phyloP scores from a whole-genome alignment of 2,113 vertebrate species.

The Falco punctatus region DNA sequence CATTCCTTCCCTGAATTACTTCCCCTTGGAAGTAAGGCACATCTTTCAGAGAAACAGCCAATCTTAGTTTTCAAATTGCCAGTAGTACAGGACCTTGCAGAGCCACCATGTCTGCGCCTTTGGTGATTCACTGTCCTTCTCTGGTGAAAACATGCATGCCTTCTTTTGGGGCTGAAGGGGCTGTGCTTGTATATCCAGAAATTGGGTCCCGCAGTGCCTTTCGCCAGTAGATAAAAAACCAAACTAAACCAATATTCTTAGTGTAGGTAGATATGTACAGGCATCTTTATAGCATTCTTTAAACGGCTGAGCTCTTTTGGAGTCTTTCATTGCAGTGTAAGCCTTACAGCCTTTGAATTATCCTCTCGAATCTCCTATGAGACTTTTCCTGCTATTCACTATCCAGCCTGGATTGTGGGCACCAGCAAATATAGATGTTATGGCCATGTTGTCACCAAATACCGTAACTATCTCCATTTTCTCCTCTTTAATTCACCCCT shows the following conservation, averaged over 20 bases:
- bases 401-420: background rate
- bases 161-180: background rate
- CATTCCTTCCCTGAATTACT: background rate
- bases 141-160: background rate
- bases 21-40: conserved; percentile 4
- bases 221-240: background rate
- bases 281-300: background rate
- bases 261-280: background rate
- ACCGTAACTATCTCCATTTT: background rate
- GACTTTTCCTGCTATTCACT: background rate
- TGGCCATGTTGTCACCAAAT: background rate
- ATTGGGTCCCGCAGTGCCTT: background rate
- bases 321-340: background rate
- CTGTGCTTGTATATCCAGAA: background rate
- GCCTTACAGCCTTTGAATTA: background rate
- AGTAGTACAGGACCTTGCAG: background rate
- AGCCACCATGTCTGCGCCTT: background rate
- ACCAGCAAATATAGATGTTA: background rate
- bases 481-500: background rate
- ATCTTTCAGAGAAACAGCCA: background rate
- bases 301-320: background rate
- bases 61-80: conserved; percentile 21
- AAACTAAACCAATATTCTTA: background rate
- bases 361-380: background rate
- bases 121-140: background rate